A percentile compares a stretch with the other conserved stretches of the same genome.
phyloP scores from a whole-genome alignment of 92 coral and sea anemone genomes.

The Porites evermanni region DNA sequence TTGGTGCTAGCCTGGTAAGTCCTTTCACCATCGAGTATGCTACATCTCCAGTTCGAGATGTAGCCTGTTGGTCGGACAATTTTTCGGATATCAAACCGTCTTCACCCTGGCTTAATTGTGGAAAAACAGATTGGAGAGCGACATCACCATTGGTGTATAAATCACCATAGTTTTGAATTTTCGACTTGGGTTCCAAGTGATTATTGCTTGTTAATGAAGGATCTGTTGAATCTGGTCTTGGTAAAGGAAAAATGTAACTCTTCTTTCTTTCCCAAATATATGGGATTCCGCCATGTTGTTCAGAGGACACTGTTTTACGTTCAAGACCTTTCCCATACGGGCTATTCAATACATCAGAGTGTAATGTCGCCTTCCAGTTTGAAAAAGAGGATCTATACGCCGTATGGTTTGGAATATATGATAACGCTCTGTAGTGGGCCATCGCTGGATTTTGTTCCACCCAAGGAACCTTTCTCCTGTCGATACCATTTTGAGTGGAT shows the following conservation, averaged over 20 bases:
- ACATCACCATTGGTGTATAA: background rate
- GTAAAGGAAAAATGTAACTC: background rate
- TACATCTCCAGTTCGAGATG: constrained; percentile 3
- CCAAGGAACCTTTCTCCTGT: background rate
- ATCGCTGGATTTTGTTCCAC: background rate
- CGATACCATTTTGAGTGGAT: background rate
- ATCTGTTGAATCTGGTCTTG: background rate
- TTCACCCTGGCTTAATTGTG: constrained; percentile 9
- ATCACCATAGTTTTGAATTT: background rate
- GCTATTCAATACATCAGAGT: background rate
- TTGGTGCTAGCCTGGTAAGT: constrained; percentile 10
- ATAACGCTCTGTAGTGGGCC: background rate
- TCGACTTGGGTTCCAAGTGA: background rate
- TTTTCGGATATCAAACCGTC: constrained; percentile 11
- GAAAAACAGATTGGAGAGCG: constrained; percentile 13
- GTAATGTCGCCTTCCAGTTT: no score
- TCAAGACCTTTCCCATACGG: background rate
- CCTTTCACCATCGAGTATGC: background rate
- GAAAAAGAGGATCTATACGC: background rate
- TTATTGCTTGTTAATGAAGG: background rate
- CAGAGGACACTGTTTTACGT: background rate
- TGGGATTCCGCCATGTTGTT: background rate
- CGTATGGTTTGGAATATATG: background rate
- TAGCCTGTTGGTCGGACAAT: constrained; percentile 8
- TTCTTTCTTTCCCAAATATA: background rate